Base-by-base conservation (phyloP, 2,888 invertebrate species). In the Patella pellucida region DNA sequence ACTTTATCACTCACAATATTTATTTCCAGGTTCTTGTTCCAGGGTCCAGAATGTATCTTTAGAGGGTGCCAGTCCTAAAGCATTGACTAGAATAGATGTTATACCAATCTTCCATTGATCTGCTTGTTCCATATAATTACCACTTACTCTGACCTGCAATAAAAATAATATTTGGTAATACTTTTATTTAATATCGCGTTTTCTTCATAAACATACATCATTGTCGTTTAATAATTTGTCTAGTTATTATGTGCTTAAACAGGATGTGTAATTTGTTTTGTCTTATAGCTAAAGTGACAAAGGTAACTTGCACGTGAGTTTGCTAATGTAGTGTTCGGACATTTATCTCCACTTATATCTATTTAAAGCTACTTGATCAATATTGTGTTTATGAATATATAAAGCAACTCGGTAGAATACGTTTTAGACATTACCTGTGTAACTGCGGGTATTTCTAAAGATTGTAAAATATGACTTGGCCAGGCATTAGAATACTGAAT, bases 371-470 rank as follows among this genome's bases (percentile, higher is more conserved):
- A 9, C 7, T 41, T 7, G 41, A 41, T 41, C 41, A 7, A 41
- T 41, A 41, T 31, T 31, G 4, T 31, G 31, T 5, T 5, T 7
- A 31, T 31, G 7, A 31, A 31, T 41, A 9, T 41, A 9, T 41
- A 41, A 41, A 7, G 1, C 41, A 41, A 41, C 41, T 41, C 0
- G 41, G 41, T 41, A 41, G 41, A 41, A 41, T 9, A 41, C 9
- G 9, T 41, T 5, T 23, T 23, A 62, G 19, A 23, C 4, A 62
- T 62, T 62, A 62, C 62, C 62, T 62, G 62, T 62, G 62, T 62
- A 62, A 62, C 62, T 62, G 62, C 62, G 19, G 62, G 62, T 62
- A 62, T 62, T 19, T 62, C 62, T 23, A 62, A 23, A 23, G 62
- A 62, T 62, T 62, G 62, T 23, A 62, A 62, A 62, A 23, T 23